Conservation (phyloP, 1,140 invertebrate species). For the Ylistrum balloti region DNA sequence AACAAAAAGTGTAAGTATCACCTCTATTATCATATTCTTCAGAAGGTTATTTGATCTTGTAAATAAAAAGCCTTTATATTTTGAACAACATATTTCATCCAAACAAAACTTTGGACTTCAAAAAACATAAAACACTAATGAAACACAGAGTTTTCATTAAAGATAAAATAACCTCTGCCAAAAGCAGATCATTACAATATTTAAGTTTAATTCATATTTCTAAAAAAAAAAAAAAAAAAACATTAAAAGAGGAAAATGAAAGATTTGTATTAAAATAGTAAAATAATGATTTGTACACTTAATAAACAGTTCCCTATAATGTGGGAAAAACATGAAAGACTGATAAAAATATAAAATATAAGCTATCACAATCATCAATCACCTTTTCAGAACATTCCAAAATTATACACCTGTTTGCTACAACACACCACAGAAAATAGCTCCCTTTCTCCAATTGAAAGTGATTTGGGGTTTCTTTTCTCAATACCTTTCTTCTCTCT, state of each 20-base stretch:
- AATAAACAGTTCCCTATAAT: neutral
- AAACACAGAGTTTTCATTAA: neutral
- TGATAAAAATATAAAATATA: constrained; percentile 13
- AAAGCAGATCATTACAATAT: neutral
- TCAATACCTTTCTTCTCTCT: neutral
- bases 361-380: constrained; percentile 30
- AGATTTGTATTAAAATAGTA: neutral
- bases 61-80: neutral
- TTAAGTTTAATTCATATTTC: neutral
- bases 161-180: neutral
- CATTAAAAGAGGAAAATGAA: neutral
- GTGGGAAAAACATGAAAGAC: constrained; percentile 38
- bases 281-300: neutral
- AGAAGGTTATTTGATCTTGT: too few species aligned
- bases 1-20: neutral
- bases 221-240: neutral
- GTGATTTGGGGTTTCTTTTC: neutral
- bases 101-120: neutral
- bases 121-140: neutral
- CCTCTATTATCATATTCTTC: neutral
- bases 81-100: neutral
- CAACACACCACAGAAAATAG: neutral
- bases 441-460: neutral
- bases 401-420: neutral
- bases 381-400: constrained; percentile 28